These are phyloP conservation scores for Malaclemys terrapin DNA, from an alignment of 2,113 vertebrate species.

Conservation along the genomic window DNA sequence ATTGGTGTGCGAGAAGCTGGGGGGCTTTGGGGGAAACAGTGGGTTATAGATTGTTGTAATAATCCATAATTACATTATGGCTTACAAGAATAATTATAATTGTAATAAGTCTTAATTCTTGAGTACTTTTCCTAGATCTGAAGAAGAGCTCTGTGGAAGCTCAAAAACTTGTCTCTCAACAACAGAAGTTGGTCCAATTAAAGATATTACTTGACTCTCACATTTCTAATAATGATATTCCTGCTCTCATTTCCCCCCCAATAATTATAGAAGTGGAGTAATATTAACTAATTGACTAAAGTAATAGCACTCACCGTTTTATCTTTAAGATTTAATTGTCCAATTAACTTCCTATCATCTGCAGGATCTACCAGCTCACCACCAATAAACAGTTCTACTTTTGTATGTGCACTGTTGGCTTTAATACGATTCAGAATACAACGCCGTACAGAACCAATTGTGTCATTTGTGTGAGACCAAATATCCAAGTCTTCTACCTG, in stretches of 20 bases:
- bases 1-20: background rate
- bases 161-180: background rate
- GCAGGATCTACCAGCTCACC: slow-evolving; percentile 98
- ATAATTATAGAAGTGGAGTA: background rate
- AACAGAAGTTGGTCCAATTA: background rate
- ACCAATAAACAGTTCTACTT: slow-evolving; percentile 97
- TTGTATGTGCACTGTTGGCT: slow-evolving; percentile 96
- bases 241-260: background rate
- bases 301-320: slow-evolving; percentile 89
- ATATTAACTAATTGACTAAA: background rate
- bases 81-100: background rate
- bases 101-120: background rate
- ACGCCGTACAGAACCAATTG: slow-evolving; percentile 96
- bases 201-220: background rate
- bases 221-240: background rate
- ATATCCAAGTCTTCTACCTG: slow-evolving; percentile 98
- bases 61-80: background rate
- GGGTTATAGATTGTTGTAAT: background rate
- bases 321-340: slow-evolving; percentile 98
- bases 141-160: background rate
- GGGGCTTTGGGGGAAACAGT: background rate
- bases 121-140: background rate
- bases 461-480: slow-evolving; percentile 99
- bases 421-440: slow-evolving; percentile 97
- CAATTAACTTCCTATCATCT: slow-evolving; percentile 97